Percentiles rank a stretch among this genome's conserved stretches.
These are phyloP conservation scores for Aramus guarauna DNA, from an alignment of 2,113 vertebrate genomes.

Conservation along the genomic window DNA sequence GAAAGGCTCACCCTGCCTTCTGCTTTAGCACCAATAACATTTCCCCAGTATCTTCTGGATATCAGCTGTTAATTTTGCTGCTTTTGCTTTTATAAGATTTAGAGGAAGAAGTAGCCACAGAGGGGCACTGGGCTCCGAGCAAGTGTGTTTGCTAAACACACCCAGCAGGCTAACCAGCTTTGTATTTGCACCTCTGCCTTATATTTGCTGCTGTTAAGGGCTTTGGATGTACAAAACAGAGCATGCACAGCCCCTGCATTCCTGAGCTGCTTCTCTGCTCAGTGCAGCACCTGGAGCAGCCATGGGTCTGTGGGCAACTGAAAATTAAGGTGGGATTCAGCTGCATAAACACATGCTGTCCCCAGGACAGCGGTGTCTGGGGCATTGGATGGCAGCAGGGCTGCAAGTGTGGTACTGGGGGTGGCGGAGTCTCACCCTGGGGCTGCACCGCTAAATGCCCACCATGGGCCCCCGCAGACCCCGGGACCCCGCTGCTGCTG, in stretches of 20 bases:
- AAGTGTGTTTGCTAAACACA: not conserved
- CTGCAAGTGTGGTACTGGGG: rapidly evolving
- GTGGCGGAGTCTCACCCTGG: rapidly evolving
- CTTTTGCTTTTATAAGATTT: not conserved
- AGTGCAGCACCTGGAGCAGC: not conserved
- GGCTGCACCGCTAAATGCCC: rapidly evolving
- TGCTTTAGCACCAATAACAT: not conserved
- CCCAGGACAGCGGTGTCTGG: not conserved
- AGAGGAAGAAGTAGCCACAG: not conserved
- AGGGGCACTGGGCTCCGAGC: rapidly evolving
- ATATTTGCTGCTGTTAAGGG: not conserved
- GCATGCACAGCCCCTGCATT: rapidly evolving
- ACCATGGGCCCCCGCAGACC: rapidly evolving
- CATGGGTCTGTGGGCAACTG: not conserved
- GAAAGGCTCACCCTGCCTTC: not conserved
- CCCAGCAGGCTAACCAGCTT: too few species aligned
- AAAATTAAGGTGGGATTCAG: not conserved
- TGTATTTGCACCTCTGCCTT: not conserved
- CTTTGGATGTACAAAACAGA: not conserved
- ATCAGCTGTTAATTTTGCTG: not conserved
- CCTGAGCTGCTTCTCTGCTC: not conserved
- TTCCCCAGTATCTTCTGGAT: not conserved
- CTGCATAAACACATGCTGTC: not conserved
- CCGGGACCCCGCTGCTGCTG: too few species aligned
- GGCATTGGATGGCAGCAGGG: not conserved